Conservation (phyloP, 2,888 invertebrate species). For the Erpobdella octoculata region DNA sequence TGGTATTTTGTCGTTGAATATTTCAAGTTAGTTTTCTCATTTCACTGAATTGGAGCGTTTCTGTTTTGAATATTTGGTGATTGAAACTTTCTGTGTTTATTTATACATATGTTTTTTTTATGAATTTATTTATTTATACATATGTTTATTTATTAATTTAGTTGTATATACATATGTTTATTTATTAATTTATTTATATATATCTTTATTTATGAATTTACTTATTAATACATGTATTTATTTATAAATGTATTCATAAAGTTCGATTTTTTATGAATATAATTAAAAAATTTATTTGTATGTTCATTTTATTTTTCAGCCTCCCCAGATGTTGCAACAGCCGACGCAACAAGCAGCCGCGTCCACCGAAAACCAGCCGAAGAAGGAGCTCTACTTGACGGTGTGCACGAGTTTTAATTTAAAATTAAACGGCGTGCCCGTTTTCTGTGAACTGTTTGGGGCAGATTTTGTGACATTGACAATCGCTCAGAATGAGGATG, state of each 20-base stretch:
- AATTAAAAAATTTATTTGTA: background rate
- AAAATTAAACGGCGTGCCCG: too few relatives aligned
- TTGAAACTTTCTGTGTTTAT: too few relatives aligned
- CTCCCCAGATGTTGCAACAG: background rate
- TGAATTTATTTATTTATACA: background rate
- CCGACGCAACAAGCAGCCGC: background rate
- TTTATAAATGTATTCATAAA: background rate
- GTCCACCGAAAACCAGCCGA: conserved; percentile 4
- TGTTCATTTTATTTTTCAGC: background rate
- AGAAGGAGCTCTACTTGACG: background rate
- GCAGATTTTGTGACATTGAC: too few relatives aligned
- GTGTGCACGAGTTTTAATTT: too few relatives aligned
- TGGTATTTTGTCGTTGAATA: too few relatives aligned
- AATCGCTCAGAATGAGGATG: too few relatives aligned
- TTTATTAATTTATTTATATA: background rate
- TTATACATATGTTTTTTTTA: too few relatives aligned
- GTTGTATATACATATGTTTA: background rate
- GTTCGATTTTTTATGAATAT: background rate
- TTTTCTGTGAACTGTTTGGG: too few relatives aligned
- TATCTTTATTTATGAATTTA: background rate
- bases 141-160: background rate
- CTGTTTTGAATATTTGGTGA: too few relatives aligned
- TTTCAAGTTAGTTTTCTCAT: too few relatives aligned
- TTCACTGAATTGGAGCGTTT: too few relatives aligned
- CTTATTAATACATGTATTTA: background rate